Evolutionary conservation across 2,797 vertebrate species (phyloP), one percentile per base, ranked within the genome.

Genomic region (Tolypeutes matacus): DNA sequence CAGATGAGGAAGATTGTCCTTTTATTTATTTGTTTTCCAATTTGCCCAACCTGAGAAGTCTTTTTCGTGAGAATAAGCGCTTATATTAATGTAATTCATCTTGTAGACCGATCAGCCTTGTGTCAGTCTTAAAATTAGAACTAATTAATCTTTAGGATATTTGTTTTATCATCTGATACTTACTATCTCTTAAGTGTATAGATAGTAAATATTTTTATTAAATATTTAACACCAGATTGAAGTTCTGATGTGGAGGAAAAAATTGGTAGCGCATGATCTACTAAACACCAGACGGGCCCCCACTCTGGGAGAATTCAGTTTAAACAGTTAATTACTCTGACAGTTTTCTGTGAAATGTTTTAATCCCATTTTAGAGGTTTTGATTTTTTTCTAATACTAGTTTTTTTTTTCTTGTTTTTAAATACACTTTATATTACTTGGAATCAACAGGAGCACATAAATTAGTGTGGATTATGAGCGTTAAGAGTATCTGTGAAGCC

Each of bases 261-360:
- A 69, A 88, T 25, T 39, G 36, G 53, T 88, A 92, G n/a, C 81
- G 53, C 65, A 81, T 20, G 83, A 42, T 89, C n/a, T 72, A 13
- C 73, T 90, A 67, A 95, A 93, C 82, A 91, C 82, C 82, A 95
- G 60, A 94, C 65, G 69, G 87, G 88, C 78, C 75, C 78, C 75
- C 86, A 75, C 46, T 94, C 53, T 25, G 23, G n/a, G 90, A 83
- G 65, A 94, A 77, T 87, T 90, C 83, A 56, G 0, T 91, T 92
- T 94, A 85, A 93, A 60, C 53, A 92, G 67, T 76, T 75, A 86
- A 90, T 78, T 86, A 67, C 46, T 31, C 6, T 76, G 78, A 69
- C 85, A 49, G 12, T 87, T 25, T 96, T 83, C 25, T 15, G 0
- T 86, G 86, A 81, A 80, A 76, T 12, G 46, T 85, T 96, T 88